A percentile compares a stretch with the other conserved stretches of the same genome.
These are phyloP conservation scores for Apistogramma diplotaenia DNA, from an alignment of 2,113 vertebrate genomes.

Conservation along the genomic window DNA sequence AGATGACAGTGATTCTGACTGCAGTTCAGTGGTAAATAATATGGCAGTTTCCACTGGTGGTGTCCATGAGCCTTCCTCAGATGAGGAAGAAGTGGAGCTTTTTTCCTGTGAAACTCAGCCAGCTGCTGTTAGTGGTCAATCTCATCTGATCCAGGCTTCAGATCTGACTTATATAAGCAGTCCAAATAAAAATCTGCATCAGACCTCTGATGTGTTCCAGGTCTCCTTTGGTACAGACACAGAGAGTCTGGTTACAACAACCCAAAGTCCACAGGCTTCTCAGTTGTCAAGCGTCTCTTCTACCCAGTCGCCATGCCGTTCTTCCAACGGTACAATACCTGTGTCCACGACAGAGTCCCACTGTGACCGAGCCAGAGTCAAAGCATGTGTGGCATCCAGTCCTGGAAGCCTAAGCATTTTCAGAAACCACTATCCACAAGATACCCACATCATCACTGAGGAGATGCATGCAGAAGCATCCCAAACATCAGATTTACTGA, in stretches of 20 bases:
- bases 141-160: not conserved
- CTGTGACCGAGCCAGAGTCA: not conserved
- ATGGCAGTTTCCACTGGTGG: not conserved
- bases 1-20: conserved; percentile 81
- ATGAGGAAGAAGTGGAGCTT: conserved; percentile 87
- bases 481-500: conserved; percentile 4
- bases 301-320: conserved; percentile 6
- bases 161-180: not conserved
- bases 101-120: conserved; percentile 63
- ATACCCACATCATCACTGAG: not conserved
- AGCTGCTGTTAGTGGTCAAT: not conserved
- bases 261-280: not conserved
- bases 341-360: conserved; percentile 7
- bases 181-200: not conserved
- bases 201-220: conserved; percentile 12
- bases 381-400: conserved; percentile 11
- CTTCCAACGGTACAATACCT: not conserved
- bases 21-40: conserved; percentile 1
- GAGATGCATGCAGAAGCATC: conserved; percentile 10
- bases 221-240: conserved; percentile 34
- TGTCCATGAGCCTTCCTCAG: conserved; percentile 68
- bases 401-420: conserved; percentile 3
- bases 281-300: not conserved
- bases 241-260: not conserved
- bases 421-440: conserved; percentile 5